phyloP scores from a whole-genome alignment of 2,797 vertebrate species.

The Pseudomugil gertrudae region DNA sequence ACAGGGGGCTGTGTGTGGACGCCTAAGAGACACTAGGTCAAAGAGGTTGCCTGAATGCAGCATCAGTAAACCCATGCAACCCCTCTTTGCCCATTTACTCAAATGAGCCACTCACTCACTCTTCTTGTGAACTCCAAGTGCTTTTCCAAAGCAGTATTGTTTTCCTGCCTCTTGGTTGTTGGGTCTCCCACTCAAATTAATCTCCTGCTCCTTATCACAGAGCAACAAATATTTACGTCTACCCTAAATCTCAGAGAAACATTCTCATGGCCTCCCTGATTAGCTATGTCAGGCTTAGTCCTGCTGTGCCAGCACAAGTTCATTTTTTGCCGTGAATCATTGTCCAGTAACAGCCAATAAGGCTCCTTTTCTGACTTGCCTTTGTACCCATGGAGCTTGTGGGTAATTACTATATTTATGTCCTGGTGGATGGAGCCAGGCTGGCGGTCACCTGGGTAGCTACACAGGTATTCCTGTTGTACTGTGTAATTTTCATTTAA shows the following conservation, averaged over 20 bases:
- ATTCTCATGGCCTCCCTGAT: conserved; percentile 69
- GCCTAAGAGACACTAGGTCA: conserved; percentile 25
- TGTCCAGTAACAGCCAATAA: conserved; percentile 45
- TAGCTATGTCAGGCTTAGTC: conserved; percentile 46
- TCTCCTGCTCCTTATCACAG: conserved; percentile 51
- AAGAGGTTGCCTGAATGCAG: conserved; percentile 25
- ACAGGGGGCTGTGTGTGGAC: conserved; percentile 10
- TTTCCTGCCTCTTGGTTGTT: conserved; percentile 49
- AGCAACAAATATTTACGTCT: conserved; percentile 74
- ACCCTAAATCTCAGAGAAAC: conserved; percentile 59
- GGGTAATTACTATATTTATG: conserved; percentile 76
- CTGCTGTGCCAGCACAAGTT: conserved; percentile 33
- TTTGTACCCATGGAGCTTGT: conserved; percentile 50
- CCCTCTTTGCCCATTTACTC: conserved; percentile 3
- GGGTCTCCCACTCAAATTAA: conserved; percentile 62
- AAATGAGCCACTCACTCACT: conserved; percentile 4
- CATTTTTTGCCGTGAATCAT: conserved; percentile 48
- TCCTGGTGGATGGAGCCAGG: conserved; percentile 64
- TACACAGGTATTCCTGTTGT: conserved; percentile 69
- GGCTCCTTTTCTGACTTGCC: conserved; percentile 32
- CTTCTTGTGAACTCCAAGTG: conserved; percentile 5
- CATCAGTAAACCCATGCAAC: conserved; percentile 10
- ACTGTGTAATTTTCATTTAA: conserved; percentile 77
- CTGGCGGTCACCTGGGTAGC: conserved; percentile 76
- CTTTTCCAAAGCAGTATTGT: conserved; percentile 22